A percentile compares a stretch with the other conserved stretches of the same genome.
phyloP scores from a whole-genome alignment of 2,113 vertebrate species.

The Pteropus alecto region DNA sequence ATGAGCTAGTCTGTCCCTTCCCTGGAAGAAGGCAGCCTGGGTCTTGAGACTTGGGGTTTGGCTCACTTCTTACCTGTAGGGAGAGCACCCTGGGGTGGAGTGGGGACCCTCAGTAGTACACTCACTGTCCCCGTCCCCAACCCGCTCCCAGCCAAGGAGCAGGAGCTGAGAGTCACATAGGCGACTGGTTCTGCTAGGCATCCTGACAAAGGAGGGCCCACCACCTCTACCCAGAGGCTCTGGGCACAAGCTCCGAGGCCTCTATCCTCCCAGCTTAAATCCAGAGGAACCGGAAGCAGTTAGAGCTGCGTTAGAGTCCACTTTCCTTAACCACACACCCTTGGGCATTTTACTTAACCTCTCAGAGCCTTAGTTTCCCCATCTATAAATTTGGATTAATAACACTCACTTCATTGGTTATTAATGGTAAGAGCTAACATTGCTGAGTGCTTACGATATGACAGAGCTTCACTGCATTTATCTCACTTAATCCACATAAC shows the following conservation, averaged over 20 bases:
- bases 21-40: neutral
- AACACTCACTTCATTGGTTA: neutral
- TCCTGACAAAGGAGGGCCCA: neutral
- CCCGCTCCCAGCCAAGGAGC: neutral
- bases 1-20: neutral
- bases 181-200: neutral
- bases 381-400: neutral
- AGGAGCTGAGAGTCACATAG: neutral
- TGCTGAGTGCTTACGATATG: neutral
- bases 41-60: neutral
- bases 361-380: constrained; percentile 8
- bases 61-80: neutral
- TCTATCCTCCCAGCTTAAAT: neutral
- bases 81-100: neutral
- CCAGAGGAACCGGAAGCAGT: neutral
- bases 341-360: neutral
- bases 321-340: neutral
- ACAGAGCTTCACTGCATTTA: neutral
- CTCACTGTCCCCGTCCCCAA: neutral
- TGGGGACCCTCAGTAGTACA: neutral
- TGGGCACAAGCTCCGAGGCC: neutral
- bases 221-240: rapidly evolving
- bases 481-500: neutral
- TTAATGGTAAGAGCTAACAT: neutral
- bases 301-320: neutral